These are phyloP conservation scores for Pandion haliaetus DNA, from an alignment of 2,113 vertebrate genomes.

Conservation along the genomic window DNA sequence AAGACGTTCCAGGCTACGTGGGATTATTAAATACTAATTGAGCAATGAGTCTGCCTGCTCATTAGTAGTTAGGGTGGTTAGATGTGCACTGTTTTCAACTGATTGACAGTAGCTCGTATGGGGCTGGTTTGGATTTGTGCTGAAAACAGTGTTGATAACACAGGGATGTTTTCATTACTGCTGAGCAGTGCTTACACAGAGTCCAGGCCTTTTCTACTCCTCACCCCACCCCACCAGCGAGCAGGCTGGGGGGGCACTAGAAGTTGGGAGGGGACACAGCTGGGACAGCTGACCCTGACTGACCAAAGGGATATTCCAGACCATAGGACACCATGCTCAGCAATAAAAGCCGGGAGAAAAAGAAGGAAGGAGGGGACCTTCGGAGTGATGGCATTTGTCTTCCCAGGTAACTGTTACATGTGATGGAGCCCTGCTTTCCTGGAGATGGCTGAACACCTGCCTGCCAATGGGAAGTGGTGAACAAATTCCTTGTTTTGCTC, in stretches of 20 bases:
- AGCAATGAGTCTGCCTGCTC: neutral
- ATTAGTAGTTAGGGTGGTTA: neutral
- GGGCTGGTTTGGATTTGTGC: neutral
- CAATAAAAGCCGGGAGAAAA: neutral
- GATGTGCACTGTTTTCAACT: neutral
- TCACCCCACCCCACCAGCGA: neutral
- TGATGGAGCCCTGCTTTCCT: neutral
- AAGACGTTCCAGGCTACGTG: neutral
- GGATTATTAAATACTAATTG: neutral
- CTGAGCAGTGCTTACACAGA: neutral
- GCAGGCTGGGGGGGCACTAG: neutral
- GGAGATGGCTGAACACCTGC: neutral
- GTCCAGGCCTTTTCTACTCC: neutral
- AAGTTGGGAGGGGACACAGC: neutral
- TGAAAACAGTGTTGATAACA: neutral
- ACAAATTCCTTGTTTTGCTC: neutral
- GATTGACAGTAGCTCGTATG: neutral
- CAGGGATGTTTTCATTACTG: neutral
- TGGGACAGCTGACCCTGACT: neutral
- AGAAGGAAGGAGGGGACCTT: fast-evolving
- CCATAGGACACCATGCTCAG: neutral
- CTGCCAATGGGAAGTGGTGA: neutral
- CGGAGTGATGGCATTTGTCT: neutral
- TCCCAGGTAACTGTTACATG: fast-evolving
- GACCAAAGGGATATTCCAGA: neutral